Base-by-base conservation (phyloP, 1,140 invertebrate species). In the Watersipora subatra region DNA sequence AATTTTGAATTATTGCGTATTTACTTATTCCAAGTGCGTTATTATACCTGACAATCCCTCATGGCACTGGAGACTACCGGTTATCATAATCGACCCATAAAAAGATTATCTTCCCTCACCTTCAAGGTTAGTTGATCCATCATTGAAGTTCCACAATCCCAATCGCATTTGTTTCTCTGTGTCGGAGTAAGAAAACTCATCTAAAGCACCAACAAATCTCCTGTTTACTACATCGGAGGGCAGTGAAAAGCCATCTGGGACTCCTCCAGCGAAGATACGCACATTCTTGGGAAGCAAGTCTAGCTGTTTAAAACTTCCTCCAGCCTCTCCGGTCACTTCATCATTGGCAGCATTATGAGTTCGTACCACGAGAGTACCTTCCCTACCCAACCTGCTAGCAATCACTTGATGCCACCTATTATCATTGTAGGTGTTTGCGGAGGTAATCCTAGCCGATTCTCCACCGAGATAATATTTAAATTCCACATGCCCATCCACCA, bases 111-210 rank as follows among this genome's bases (percentile, higher is more conserved):
- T n/a, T n/a, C 28, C 28, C 26, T 62, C 12, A 57, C 66, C 24
- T 28, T 59, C 17, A 22, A 12, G 7, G 22, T 59, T 81, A 63
- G 91, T 90, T 34, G 87, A 86, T 56, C 88, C 86, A 30, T 76
- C 65, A 3, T 86, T 81, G 72, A 95, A 95, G 81, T 98, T 97
- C 94, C 94, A 98, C 19, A 98, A 83, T 0, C 93, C 93, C 19
- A 97, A 85, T 1, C 87, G 88, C 17, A 86, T 87, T 28, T 92
- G 90, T 20, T 93, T 93, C 69, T 97, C 22, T n/a, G n/a, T n/a
- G n/a, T n/a, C n/a, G 7, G 58, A 59, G 58, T 59, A 88, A 61
- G 87, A 84, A 0, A 98, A 77, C 62, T 93, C 91, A 75, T 97
- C 93, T 66, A 98, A 89, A 70, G 88, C 84, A 1, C 96, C 96